Base-by-base conservation (phyloP, 2,888 invertebrate species). In the Synergus japonicus region DNA sequence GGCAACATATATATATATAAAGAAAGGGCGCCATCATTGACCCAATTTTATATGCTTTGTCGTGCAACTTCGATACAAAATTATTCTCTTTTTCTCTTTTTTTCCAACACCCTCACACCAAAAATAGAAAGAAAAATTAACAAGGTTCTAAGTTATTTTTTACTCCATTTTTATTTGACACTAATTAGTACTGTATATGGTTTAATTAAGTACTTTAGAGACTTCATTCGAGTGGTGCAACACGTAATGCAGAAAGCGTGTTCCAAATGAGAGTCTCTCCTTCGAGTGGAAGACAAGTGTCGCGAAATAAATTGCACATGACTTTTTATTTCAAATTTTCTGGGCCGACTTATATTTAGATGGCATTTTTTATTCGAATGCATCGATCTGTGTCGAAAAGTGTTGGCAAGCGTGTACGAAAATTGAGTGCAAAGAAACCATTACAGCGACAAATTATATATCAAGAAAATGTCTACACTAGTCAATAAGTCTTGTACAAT, bases 251-350 rank as follows among this genome's bases (percentile, higher is more conserved):
- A 54, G 54, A 54, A 73, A 73, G 37, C 37, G n/a, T 49, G 73
- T 73, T 54, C 54, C 73, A 54, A 73, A 73, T 54, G 54, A 54
- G 69, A 73, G 49, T 54, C 54, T 54, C 69, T 73, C 10, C 54
- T 73, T 54, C 54, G 73, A 73, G n/a, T 54, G 54, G 49, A 73
- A 54, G 54, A 54, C 37, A 73, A 73, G 49, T 73, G 54, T 54
- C 54, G 54, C 49, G 15, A n/a, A 46, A 43, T 67, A 67, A 54
- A 73, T 54, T 54, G 54, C 73, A 37, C 13, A 54, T 54, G 49
- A 73, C 49, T 49, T 73, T 73, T 73, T 73, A 54, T 73, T 73
- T 73, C 15, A 73, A 73, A 54, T 54, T 73, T 73, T 73, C 73
- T 54, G 49, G 49, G 37, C n/a, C 73, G 37, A 29, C n/a, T 73